These are phyloP conservation scores for Aromia moschata DNA, from an alignment of 2,888 invertebrate genomes.

Conservation along the genomic window DNA sequence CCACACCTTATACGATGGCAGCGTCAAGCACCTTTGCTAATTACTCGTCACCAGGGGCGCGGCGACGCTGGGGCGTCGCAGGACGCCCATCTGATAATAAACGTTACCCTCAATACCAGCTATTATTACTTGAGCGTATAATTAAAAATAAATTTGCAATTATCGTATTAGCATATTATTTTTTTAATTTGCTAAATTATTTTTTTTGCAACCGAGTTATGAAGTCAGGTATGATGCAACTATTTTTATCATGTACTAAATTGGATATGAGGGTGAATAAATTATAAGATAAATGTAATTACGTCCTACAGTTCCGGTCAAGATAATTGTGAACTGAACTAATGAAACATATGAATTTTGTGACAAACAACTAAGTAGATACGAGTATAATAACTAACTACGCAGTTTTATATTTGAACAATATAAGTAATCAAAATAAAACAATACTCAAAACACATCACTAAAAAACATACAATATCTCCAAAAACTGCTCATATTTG, in stretches of 20 bases:
- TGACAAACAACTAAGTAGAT: too few relatives aligned
- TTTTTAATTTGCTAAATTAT: conserved; percentile 24
- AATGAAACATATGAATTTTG: too few relatives aligned
- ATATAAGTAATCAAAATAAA: too few relatives aligned
- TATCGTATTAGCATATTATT: conserved; percentile 28
- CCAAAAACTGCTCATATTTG: too few relatives aligned
- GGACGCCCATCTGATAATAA: conserved; percentile 43
- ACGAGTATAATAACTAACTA: too few relatives aligned
- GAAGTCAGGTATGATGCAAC: not conserved
- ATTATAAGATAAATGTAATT: not conserved
- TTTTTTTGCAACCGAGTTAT: not conserved
- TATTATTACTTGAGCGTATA: conserved; percentile 41
- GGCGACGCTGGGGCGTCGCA: conserved; percentile 34
- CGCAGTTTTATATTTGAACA: too few relatives aligned
- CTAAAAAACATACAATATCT: too few relatives aligned
- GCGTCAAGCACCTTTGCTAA: conserved; percentile 49
- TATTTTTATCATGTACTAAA: not conserved
- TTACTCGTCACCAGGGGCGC: conserved; percentile 46
- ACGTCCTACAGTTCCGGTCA: too few relatives aligned
- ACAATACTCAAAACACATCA: too few relatives aligned
- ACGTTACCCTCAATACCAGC: conserved; percentile 42
- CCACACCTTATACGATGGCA: conserved; percentile 41
- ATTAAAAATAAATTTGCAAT: conserved; percentile 43
- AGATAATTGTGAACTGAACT: too few relatives aligned
- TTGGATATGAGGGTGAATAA: not conserved